phyloP scores from a whole-genome alignment of 2,888 invertebrate species.

The Corythucha ciliata region DNA sequence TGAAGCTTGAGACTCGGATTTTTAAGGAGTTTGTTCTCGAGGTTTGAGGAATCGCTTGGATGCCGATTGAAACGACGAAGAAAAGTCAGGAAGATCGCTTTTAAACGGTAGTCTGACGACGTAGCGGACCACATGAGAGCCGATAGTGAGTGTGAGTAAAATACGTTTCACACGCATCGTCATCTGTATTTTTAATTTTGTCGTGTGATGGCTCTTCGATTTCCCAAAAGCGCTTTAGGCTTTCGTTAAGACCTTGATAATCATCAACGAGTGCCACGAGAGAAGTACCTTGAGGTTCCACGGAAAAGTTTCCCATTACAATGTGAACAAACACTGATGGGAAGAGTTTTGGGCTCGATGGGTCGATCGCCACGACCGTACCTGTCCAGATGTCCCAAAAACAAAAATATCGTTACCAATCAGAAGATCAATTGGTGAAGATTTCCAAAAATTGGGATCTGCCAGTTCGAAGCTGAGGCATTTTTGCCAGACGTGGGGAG shows the following conservation, averaged over 20 bases:
- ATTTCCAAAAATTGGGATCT: no score
- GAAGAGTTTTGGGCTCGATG: no score
- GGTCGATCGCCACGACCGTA: no score
- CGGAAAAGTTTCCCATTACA: no score
- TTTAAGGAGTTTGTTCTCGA: constrained; percentile 17
- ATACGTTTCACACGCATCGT: constrained; percentile 11
- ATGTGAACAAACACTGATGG: no score
- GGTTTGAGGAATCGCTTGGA: constrained; percentile 11
- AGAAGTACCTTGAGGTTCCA: no score
- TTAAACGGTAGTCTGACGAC: constrained; percentile 15
- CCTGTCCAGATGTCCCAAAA: no score
- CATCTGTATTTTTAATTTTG: background rate
- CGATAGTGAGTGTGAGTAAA: constrained; percentile 17
- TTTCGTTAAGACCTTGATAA: constrained; percentile 1
- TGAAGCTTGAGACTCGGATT: background rate
- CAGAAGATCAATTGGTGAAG: no score
- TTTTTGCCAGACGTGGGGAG: no score
- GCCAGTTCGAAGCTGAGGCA: no score
- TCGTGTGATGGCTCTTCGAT: constrained; percentile 15
- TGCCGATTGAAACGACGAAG: background rate
- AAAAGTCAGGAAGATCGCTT: background rate
- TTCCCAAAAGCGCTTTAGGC: constrained; percentile 7
- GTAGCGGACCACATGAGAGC: constrained; percentile 7
- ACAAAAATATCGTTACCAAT: no score
- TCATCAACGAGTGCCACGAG: no score